Base-by-base conservation (phyloP, 2,888 invertebrate genomes). In the Congeria kusceri region DNA sequence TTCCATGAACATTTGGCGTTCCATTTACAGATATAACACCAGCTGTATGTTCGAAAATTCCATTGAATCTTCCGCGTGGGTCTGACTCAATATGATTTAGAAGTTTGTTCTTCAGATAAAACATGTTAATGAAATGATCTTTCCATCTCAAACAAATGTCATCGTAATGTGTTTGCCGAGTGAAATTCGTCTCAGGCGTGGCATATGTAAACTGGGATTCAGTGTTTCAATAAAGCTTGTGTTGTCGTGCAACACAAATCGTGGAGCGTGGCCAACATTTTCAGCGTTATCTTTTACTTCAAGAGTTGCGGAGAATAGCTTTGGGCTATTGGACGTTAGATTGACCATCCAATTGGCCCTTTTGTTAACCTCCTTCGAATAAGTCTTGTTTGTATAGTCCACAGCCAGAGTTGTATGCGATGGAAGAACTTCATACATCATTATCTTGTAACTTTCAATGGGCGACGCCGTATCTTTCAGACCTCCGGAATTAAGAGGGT, bases 231-330 rank as follows among this genome's bases (percentile, higher is more conserved):
- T 66, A 11, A 32, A 18, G 0, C 84, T 83, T 0, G 81, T 71
- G 25, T 81, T 80, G 44, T 86, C 86, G 56, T 64, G 82, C n/a
- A 86, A 70, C 1, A 86, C 78, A 63, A 86, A 84, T 58, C 85
- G 57, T 29, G 83, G 66, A 1, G 80, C 75, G 11, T 75, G 67
- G 49, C 47, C 11, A 1, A 71, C 70, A 63, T 87, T 87, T 5
- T 75, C 67, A 3, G 84, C 83, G 9, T 64, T 68, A 49, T 87
- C 87, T 23, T 77, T 64, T 0, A 81, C 82, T 29, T 82, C 82
- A 13, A 87, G 59, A 3, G 65, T 13, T 4, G 85, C 18, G 13
- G 64, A 75, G 67, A 82, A 84, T 1, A 85, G 27, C 15, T 68
- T 67, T 11, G 79, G 68, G 29, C 46, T 46, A 7, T 65, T 65